A percentile compares a stretch with the other conserved stretches of the same genome.
These are phyloP conservation scores for Peucedramus taeniatus DNA, from an alignment of 2,113 vertebrate genomes.

Conservation along the genomic window DNA sequence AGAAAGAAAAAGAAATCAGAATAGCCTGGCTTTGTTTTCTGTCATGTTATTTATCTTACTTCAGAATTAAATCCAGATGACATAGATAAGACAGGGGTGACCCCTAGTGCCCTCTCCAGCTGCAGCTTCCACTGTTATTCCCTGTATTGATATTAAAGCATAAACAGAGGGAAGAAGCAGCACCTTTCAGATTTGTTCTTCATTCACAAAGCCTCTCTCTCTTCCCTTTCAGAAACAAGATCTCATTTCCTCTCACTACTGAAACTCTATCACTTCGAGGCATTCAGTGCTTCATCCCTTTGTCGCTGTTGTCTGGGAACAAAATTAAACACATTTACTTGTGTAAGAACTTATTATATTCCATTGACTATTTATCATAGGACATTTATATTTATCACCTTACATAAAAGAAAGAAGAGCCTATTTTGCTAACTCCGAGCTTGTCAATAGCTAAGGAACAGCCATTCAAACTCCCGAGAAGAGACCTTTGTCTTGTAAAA, in stretches of 20 bases:
- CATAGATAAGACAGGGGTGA: constrained; percentile 37
- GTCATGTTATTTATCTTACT: not conserved
- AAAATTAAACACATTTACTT: not conserved
- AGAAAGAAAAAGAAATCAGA: not conserved
- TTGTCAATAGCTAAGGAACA: not conserved
- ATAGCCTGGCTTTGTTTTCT: not conserved
- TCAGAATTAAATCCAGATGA: constrained; percentile 22
- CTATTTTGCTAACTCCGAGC: not conserved
- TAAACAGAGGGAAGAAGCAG: not conserved
- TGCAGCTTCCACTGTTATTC: not conserved
- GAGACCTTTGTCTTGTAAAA: not conserved
- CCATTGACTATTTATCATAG: not conserved
- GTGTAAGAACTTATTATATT: not conserved
- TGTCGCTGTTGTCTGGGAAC: not conserved
- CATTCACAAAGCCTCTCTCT: not conserved
- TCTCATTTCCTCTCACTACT: not conserved
- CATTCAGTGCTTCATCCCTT: not conserved
- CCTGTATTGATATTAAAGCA: not conserved
- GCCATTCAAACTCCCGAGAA: constrained; percentile 12
- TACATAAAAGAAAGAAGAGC: not conserved
- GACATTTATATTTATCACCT: not conserved
- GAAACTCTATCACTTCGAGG: not conserved
- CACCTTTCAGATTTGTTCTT: not conserved
- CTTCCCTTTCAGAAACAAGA: not conserved
- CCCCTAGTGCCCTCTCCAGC: constrained; percentile 57